These are phyloP conservation scores for Drosophila sechellia DNA, from an alignment of 1,140 invertebrate genomes.

Conservation along the genomic window DNA sequence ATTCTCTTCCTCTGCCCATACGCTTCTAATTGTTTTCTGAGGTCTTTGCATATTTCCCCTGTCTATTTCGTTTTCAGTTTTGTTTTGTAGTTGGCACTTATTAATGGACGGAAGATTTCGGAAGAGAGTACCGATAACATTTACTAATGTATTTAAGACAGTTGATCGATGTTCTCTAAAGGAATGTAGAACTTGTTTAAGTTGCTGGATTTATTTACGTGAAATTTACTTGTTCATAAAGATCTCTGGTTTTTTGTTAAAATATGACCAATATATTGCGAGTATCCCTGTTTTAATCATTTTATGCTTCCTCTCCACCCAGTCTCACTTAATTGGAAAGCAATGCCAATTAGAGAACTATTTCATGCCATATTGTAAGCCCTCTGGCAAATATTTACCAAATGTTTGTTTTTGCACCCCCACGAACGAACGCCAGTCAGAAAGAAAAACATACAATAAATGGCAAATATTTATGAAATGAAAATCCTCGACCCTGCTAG, in stretches of 20 bases:
- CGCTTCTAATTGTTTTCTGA: slow-evolving; percentile 20
- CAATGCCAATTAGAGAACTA: slow-evolving; percentile 58
- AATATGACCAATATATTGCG: slow-evolving; percentile 2
- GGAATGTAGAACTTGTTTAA: no score
- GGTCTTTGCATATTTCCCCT: neutral
- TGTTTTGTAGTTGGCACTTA: slow-evolving; percentile 19
- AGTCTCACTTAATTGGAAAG: slow-evolving; percentile 46
- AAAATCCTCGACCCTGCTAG: slow-evolving; percentile 31
- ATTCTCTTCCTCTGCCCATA: slow-evolving; percentile 17
- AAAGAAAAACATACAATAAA: slow-evolving; percentile 37
- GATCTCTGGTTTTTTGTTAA: neutral
- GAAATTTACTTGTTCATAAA: no score
- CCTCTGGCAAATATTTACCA: slow-evolving; percentile 36
- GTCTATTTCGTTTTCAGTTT: neutral
- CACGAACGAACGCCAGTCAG: neutral
- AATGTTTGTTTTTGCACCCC: slow-evolving; percentile 31
- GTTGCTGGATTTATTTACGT: no score
- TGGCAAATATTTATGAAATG: slow-evolving; percentile 72
- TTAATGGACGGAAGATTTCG: slow-evolving; percentile 13
- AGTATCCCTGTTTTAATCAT: neutral
- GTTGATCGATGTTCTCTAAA: neutral
- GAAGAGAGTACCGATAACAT: slow-evolving; percentile 2
- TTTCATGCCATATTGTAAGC: slow-evolving; percentile 37
- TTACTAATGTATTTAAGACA: neutral
- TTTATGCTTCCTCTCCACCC: no score